A percentile compares a stretch with the other conserved stretches of the same genome.
These are phyloP conservation scores for Parazoanthus darwini DNA, from an alignment of 92 coral and sea anemone genomes.

Conservation along the genomic window DNA sequence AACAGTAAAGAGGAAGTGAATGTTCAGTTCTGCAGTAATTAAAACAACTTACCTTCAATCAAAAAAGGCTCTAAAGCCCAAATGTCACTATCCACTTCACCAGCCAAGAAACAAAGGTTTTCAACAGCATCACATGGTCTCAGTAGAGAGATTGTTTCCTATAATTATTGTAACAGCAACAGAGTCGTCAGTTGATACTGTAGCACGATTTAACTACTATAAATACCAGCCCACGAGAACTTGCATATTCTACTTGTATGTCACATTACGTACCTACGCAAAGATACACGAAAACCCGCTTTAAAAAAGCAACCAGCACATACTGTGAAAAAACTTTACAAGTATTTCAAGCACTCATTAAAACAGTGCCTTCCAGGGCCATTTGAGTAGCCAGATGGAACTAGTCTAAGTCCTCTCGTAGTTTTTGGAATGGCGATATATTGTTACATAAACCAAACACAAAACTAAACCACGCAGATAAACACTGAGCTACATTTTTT, in stretches of 20 bases:
- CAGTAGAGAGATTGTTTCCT: conserved; percentile 89
- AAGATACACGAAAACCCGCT: too few relatives aligned
- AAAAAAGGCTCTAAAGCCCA: conserved; percentile 52
- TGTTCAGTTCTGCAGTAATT: background rate
- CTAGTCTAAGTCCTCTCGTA: too few relatives aligned
- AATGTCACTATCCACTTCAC: conserved; percentile 49
- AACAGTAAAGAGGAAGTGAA: background rate
- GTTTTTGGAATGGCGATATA: too few relatives aligned
- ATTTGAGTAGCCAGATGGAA: too few relatives aligned
- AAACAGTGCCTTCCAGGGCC: too few relatives aligned
- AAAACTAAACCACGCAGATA: background rate
- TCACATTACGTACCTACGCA: too few relatives aligned
- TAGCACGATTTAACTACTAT: background rate
- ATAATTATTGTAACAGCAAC: background rate
- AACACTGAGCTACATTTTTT: background rate
- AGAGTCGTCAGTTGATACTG: background rate
- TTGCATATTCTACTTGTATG: too few relatives aligned
- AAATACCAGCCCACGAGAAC: too few relatives aligned
- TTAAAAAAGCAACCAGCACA: too few relatives aligned
- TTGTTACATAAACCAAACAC: too few relatives aligned
- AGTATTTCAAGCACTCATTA: too few relatives aligned
- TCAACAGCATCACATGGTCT: conserved; percentile 88
- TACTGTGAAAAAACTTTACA: too few relatives aligned
- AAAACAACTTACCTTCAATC: conserved; percentile 38
- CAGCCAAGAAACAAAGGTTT: conserved; percentile 60